phyloP scores from a whole-genome alignment of 2,888 invertebrate species.

The Calliphora vomitoria region DNA sequence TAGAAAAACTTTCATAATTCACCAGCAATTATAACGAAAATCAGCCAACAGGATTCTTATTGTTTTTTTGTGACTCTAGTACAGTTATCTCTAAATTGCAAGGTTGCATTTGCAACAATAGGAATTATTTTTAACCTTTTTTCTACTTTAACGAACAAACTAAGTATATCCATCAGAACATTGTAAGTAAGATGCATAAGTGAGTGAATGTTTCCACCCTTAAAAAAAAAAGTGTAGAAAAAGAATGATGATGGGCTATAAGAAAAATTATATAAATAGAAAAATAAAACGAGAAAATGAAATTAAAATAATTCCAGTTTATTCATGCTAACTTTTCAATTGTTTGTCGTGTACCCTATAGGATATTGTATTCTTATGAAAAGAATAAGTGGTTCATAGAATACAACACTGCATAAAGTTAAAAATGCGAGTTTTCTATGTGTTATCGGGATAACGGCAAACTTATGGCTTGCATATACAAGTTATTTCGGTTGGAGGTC shows the following conservation, averaged over 20 bases:
- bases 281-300: neutral
- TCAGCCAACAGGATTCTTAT: neutral
- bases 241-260: neutral
- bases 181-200: neutral
- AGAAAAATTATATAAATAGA: neutral
- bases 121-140: slow-evolving; percentile 48
- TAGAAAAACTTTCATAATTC: neutral
- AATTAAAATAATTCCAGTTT: neutral
- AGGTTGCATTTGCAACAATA: slow-evolving; percentile 58
- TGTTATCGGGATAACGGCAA: too few relatives aligned
- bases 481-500: too few relatives aligned
- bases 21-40: slow-evolving; percentile 10
- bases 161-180: neutral
- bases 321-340: neutral
- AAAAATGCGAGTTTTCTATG: too few relatives aligned
- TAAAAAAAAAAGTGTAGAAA: neutral
- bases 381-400: too few relatives aligned
- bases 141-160: neutral
- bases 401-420: too few relatives aligned
- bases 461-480: too few relatives aligned
- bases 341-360: neutral
- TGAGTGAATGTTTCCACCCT: neutral
- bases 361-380: neutral
- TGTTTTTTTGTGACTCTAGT: neutral
- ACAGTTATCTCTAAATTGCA: slow-evolving; percentile 57